phyloP scores from a whole-genome alignment of 2,888 invertebrate species.

The Neoaliturus tenellus region DNA sequence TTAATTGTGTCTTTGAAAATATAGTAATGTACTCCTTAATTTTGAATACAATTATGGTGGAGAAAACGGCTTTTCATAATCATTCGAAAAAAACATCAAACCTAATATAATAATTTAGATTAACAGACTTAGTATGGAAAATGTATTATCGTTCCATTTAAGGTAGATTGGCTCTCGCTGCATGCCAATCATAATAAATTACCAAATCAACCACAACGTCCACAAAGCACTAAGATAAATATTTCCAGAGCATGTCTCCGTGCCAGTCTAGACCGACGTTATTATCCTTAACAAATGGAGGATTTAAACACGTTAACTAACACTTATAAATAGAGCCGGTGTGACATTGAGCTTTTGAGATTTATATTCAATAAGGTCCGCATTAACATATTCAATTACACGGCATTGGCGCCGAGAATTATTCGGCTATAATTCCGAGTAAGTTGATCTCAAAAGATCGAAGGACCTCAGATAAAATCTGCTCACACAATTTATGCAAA shows the following conservation, averaged over 20 bases:
- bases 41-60: no score
- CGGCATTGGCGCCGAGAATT: background rate
- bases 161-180: no score
- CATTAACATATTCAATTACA: conserved; percentile 48
- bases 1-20: no score
- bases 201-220: no score
- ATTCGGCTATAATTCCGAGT: background rate
- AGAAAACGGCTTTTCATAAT: no score
- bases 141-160: no score
- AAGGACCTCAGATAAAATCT: conserved; percentile 46
- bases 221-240: no score
- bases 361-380: conserved; percentile 27
- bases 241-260: conserved; percentile 2
- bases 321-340: conserved; percentile 15
- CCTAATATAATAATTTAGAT: no score
- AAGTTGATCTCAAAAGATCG: conserved; percentile 16
- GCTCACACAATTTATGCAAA: conserved; percentile 48
- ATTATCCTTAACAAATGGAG: conserved; percentile 38
- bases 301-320: conserved; percentile 15
- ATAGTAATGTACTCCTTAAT: no score
- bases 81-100: no score
- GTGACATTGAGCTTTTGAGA: conserved; percentile 20
- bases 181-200: no score
- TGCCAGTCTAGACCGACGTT: background rate
- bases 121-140: no score